A percentile compares a stretch with the other conserved stretches of the same genome.
Evolutionary conservation across 92 coral and sea anemone genomes (phyloP).

Genomic region (Parazoanthus atlanticus): DNA sequence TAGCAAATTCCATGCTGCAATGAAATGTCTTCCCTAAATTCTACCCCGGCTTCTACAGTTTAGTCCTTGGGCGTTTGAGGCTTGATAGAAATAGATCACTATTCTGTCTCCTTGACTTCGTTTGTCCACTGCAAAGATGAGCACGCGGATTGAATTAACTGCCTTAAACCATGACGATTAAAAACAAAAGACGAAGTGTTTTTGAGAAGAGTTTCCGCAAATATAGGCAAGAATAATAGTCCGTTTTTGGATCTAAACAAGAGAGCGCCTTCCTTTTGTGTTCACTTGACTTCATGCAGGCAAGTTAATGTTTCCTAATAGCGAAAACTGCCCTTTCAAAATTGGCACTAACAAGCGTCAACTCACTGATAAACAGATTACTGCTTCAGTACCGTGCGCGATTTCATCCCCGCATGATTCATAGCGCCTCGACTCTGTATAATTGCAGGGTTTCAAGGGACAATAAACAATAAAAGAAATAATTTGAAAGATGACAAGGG

Average conservation of each 20-base stretch:
- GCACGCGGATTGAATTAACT: constrained; percentile 41
- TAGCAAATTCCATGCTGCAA: constrained; percentile 42
- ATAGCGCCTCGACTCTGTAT: background rate
- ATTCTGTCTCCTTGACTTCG: background rate
- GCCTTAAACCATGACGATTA: constrained; percentile 35
- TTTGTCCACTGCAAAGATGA: constrained; percentile 9
- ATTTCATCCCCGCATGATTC: background rate
- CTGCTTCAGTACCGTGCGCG: constrained; percentile 1
- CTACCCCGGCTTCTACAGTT: background rate
- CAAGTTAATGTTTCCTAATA: constrained; percentile 19
- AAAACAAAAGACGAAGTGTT: constrained; percentile 43
- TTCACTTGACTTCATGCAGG: constrained; percentile 37
- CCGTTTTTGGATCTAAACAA: constrained; percentile 44
- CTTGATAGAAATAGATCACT: background rate
- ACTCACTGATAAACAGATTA: constrained; percentile 18
- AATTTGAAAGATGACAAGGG: constrained; percentile 28
- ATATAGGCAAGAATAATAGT: constrained; percentile 27
- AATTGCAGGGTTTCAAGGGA: constrained; percentile 28
- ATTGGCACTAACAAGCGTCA: background rate
- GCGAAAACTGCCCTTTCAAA: constrained; percentile 1
- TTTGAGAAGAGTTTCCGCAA: constrained; percentile 36
- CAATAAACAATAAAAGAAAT: constrained; percentile 15
- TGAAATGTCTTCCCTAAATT: constrained; percentile 40
- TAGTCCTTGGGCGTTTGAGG: background rate
- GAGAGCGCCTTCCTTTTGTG: constrained; percentile 28